phyloP scores from a whole-genome alignment of 1,140 invertebrate genomes.

The Drosophila fuyamai region DNA sequence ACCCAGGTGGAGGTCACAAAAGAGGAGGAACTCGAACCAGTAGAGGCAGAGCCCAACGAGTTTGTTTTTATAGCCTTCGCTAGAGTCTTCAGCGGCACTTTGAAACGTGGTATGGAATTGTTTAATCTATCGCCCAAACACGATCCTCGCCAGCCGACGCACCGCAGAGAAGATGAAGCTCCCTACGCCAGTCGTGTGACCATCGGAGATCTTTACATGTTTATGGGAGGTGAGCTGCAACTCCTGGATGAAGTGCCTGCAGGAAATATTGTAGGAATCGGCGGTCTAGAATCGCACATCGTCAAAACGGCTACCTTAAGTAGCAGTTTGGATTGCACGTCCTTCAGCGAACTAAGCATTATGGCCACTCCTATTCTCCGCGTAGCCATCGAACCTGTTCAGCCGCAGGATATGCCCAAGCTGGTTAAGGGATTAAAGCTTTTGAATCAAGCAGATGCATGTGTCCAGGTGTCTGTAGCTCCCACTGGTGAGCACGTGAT shows the following conservation, averaged over 20 bases:
- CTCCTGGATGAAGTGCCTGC: slow-evolving; percentile 91
- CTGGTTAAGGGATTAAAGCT: slow-evolving; percentile 89
- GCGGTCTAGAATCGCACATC: slow-evolving; percentile 93
- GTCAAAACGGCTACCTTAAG: slow-evolving; percentile 97
- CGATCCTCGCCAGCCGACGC: slow-evolving; percentile 88
- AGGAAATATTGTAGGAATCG: slow-evolving; percentile 96
- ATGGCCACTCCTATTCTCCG: slow-evolving; percentile 95
- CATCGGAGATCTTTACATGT: slow-evolving; percentile 92
- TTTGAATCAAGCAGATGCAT: slow-evolving; percentile 91
- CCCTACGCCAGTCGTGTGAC: slow-evolving; percentile 87
- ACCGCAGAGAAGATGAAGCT: slow-evolving; percentile 61
- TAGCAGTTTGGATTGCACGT: slow-evolving; percentile 92
- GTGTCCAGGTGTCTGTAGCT: slow-evolving; percentile 95
- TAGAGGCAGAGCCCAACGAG: slow-evolving; percentile 82
- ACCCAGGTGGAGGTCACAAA: slow-evolving; percentile 56
- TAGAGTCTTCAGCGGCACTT: slow-evolving; percentile 95
- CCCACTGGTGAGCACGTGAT: slow-evolving; percentile 98
- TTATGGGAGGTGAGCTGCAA: slow-evolving; percentile 97
- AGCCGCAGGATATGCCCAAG: slow-evolving; percentile 92
- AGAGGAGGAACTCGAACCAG: slow-evolving; percentile 51
- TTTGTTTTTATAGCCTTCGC: slow-evolving; percentile 96
- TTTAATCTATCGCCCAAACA: slow-evolving; percentile 97
- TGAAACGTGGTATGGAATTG: slow-evolving; percentile 91
- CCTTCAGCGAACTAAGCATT: slow-evolving; percentile 94
- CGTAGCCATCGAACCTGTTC: slow-evolving; percentile 96